Evolutionary conservation across 1,140 invertebrate genomes (phyloP), one percentile per base, ranked within the genome.

Genomic region (Drosophila sulfurigaster): DNA sequence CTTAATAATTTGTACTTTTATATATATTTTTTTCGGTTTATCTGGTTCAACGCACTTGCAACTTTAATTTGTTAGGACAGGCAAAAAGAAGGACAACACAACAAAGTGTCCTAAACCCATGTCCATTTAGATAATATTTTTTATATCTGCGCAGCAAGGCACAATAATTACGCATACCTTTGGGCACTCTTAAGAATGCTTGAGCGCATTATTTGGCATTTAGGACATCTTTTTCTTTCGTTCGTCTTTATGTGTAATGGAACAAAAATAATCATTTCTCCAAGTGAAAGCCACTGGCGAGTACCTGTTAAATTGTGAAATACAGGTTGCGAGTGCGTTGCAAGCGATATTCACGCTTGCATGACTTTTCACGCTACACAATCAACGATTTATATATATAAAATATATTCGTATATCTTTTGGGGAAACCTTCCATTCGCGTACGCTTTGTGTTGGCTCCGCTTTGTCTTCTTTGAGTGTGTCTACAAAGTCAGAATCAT

Each of bases 301-400:
- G 11, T 13, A 56, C 28, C 59, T 54, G 56, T 56, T 45, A 68
- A 60, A 49, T 32, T n/a, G 20, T 30, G 56, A 52, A 43, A 59
- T 28, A 46, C 57, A 46, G 46, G 35, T 73, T 52, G 13, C 4
- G 20, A 58, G 32, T 51, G 45, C 25, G 30, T 46, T 66, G 65
- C 62, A 79, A 77, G 76, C 65, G 79, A 82, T 88, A 79, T 88
- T 86, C 76, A 86, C 82, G 82, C 82, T 87, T 79, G 82, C 78
- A 87, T 87, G 68, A 62, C 45, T 82, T 79, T 79, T 86, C 62
- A 69, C 75, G 75, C 51, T 35, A 59, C 6, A 38, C 51, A 52
- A 52, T 52, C 51, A 52, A 52, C 28, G 51, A 13, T 52, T 32
- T 52, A 32, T 43, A 43, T 43, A 43, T 13, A 43, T 13, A 43